Conservation (phyloP, 2,888 invertebrate genomes). For the Bedellia somnulentella region DNA sequence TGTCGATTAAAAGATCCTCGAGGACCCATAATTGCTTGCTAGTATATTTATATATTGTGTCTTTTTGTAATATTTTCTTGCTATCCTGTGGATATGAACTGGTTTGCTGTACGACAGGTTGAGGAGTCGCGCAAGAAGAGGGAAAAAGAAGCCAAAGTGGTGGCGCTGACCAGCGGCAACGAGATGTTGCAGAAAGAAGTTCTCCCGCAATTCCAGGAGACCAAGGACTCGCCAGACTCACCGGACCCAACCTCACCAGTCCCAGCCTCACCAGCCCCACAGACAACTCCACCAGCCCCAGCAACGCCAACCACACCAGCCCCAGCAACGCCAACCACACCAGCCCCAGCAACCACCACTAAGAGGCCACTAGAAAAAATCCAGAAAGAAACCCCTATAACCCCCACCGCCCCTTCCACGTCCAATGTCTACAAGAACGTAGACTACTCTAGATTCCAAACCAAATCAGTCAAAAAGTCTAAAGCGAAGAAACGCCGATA, state of each 20-base stretch:
- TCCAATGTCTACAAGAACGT: too few species aligned
- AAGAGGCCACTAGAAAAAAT: conserved; percentile 23
- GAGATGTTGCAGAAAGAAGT: conserved; percentile 31
- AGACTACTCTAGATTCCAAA: too few species aligned
- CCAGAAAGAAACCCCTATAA: not conserved
- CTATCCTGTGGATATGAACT: too few species aligned
- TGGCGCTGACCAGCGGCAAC: conserved; percentile 27
- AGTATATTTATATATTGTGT: too few species aligned
- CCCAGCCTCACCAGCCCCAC: not conserved
- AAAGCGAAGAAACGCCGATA: too few species aligned
- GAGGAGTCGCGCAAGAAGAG: conserved; percentile 31
- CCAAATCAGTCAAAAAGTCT: too few species aligned
- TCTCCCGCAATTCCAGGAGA: conserved; percentile 23
- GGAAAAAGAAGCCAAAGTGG: conserved; percentile 33
- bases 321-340: conserved; percentile 29
- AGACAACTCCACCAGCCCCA: conserved; percentile 14
- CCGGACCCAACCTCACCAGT: not conserved
- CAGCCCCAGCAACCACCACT: conserved; percentile 26
- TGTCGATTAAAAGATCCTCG: too few species aligned
- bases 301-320: conserved; percentile 21
- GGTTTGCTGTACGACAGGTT: too few species aligned
- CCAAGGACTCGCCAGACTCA: conserved; percentile 3
- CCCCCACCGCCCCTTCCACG: too few species aligned
- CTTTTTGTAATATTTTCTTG: too few species aligned
- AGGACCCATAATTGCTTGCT: too few species aligned